Evolutionary conservation across 2,113 vertebrate genomes (phyloP).

Genomic region (Cervus canadensis): DNA sequence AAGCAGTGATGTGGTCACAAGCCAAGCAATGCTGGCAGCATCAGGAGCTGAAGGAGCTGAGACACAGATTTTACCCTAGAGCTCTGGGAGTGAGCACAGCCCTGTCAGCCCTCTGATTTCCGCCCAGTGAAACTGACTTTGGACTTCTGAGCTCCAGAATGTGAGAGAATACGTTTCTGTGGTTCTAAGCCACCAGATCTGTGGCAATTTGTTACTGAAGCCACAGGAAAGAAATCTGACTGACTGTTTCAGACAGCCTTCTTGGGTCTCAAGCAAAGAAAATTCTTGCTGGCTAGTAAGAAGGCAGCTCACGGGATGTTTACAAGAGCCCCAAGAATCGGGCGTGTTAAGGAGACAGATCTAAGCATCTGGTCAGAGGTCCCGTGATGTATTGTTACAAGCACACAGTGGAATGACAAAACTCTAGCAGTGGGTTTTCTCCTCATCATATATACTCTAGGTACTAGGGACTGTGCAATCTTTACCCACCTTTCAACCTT

Average conservation of each 20-base stretch:
- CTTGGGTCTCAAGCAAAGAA: not conserved
- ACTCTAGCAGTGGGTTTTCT: fast-evolving
- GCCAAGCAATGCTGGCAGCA: fast-evolving
- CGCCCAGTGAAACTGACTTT: not conserved
- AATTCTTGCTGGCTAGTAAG: no score
- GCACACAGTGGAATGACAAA: fast-evolving
- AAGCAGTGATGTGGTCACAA: not conserved
- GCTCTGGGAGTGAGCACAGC: fast-evolving
- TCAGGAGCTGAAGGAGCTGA: not conserved
- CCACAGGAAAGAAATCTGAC: not conserved
- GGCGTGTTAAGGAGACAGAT: fast-evolving
- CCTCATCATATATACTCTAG: fast-evolving
- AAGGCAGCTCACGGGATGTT: fast-evolving
- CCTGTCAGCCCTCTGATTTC: fast-evolving
- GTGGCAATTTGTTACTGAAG: not conserved
- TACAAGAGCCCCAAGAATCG: fast-evolving
- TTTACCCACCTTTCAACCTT: fast-evolving
- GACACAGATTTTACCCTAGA: fast-evolving
- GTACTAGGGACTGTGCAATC: fast-evolving
- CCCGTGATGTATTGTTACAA: fast-evolving
- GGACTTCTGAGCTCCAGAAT: not conserved
- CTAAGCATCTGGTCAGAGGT: fast-evolving
- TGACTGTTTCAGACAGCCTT: not conserved
- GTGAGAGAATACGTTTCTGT: not conserved
- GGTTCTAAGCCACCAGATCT: not conserved